Percentiles rank a stretch among this genome's conserved stretches.
Evolutionary conservation across 1,140 invertebrate species (phyloP).

Genomic region (Platorchestia sp.): DNA sequence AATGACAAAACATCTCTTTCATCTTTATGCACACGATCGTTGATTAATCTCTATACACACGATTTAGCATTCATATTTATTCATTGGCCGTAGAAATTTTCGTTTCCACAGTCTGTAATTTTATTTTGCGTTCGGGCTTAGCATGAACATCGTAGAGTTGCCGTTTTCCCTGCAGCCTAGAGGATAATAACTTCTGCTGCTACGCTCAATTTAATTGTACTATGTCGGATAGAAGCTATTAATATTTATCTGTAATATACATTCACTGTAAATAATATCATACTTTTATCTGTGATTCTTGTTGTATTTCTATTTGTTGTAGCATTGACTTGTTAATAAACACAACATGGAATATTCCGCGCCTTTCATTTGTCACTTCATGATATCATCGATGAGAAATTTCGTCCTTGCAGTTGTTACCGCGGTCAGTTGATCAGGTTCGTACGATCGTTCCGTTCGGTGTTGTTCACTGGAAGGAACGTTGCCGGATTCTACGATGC

Average conservation of each 20-base stretch:
- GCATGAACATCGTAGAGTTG: not conserved
- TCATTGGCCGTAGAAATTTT: no score
- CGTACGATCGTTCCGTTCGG: not conserved
- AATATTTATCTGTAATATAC: conserved; percentile 42
- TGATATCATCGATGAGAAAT: conserved; percentile 44
- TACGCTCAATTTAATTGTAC: conserved; percentile 24
- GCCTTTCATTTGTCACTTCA: not conserved
- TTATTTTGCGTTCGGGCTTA: not conserved
- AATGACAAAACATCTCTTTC: not conserved
- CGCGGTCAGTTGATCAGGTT: not conserved
- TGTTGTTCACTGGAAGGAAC: not conserved
- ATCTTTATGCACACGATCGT: not conserved
- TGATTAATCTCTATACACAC: not conserved
- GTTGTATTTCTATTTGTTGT: conserved; percentile 46
- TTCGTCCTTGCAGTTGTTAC: not conserved
- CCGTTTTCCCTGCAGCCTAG: not conserved
- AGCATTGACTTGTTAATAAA: conserved; percentile 40
- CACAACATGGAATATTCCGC: not conserved
- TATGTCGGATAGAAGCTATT: not conserved
- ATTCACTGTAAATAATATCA: conserved; percentile 42
- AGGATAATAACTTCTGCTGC: not conserved
- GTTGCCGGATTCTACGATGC: not conserved
- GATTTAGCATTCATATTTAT: not conserved
- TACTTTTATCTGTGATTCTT: conserved; percentile 47
- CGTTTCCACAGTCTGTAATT: not conserved